Evolutionary conservation across 2,888 invertebrate genomes (phyloP).

Genomic region (Tridacna gigas): DNA sequence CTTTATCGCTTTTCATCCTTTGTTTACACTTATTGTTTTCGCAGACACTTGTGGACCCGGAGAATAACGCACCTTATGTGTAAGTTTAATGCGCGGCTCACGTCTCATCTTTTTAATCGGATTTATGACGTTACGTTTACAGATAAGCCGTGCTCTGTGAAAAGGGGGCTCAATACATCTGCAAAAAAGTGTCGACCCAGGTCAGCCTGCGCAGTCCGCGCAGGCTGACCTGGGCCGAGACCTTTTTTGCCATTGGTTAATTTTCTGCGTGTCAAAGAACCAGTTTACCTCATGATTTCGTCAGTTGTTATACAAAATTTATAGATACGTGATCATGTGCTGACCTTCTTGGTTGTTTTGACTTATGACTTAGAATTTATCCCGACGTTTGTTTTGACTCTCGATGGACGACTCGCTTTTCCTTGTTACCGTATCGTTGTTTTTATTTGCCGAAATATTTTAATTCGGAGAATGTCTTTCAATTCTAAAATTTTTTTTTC

Average conservation of each 20-base stretch:
- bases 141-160: neutral
- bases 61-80: conserved; percentile 22
- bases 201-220: neutral
- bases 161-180: neutral
- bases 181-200: neutral
- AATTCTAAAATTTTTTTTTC: too few relatives aligned
- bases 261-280: neutral
- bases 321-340: too few relatives aligned
- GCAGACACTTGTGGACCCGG: conserved; percentile 21
- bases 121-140: neutral
- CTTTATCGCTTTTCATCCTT: neutral
- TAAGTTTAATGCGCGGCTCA: conserved; percentile 21
- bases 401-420: too few relatives aligned
- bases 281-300: too few relatives aligned
- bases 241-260: neutral
- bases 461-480: too few relatives aligned
- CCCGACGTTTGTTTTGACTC: too few relatives aligned
- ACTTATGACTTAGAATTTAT: too few relatives aligned
- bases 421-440: too few relatives aligned
- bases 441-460: too few relatives aligned
- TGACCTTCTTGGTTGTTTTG: too few relatives aligned
- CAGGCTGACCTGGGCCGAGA: neutral
- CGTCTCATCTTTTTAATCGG: conserved; percentile 13
- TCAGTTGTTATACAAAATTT: too few relatives aligned
- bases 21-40: conserved; percentile 26